Evolutionary conservation across 2,113 vertebrate species (phyloP).

Genomic region (Parus major): DNA sequence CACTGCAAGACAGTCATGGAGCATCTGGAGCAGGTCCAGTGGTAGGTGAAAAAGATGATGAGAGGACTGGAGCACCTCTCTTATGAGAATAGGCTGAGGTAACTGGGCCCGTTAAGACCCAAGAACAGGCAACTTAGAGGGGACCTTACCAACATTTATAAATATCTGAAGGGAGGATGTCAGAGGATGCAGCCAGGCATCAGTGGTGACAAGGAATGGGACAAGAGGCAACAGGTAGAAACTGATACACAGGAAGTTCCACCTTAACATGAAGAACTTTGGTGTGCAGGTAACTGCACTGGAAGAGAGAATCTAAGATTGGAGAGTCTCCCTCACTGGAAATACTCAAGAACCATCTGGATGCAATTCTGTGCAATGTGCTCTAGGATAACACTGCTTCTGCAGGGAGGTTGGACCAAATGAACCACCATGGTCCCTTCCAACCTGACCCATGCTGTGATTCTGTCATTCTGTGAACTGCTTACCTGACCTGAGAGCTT

Average conservation of each 20-base stretch:
- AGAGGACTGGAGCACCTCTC: background rate
- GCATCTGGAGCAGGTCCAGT: background rate
- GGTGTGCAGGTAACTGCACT: too few species aligned
- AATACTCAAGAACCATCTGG: background rate
- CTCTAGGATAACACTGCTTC: background rate
- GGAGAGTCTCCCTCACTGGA: background rate
- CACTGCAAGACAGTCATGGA: background rate
- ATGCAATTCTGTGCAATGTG: background rate
- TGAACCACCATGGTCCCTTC: background rate
- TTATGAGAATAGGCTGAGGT: background rate
- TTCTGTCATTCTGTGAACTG: background rate
- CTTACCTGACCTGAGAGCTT: background rate
- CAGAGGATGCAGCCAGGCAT: background rate
- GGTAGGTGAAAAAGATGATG: background rate
- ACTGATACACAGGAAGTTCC: background rate
- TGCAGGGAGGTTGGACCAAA: background rate
- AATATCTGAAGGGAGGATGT: background rate
- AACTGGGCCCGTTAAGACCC: background rate
- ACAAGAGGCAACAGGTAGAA: background rate
- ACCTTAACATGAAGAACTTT: background rate
- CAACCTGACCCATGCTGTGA: background rate
- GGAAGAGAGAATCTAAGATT: background rate
- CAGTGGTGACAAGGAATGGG: background rate
- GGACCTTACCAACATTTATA: background rate
- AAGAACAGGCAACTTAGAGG: background rate